Base-by-base conservation (phyloP, 1,140 invertebrate species). In the Dolichoris vasculosae region DNA sequence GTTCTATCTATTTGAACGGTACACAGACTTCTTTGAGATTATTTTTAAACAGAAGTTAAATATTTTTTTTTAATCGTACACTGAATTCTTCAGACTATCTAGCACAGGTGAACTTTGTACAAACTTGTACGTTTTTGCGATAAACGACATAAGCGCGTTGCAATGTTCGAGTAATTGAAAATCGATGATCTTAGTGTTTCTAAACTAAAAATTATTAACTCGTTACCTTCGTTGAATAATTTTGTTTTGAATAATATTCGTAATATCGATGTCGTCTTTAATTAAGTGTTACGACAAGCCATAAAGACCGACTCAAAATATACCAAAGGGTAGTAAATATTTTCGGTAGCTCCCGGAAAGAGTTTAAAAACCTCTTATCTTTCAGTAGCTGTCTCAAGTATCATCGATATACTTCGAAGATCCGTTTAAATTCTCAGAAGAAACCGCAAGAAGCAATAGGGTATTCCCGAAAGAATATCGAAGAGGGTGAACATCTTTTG, bases 381-480 rank as follows among this genome's bases (percentile, higher is more conserved):
- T 87, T 63, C 82, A 86, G 77, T 82, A n/a, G 85, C 83, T 81
- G 87, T 83, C 86, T 89, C 88, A 86, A 90, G 89, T 90, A 91
- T 89, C 91, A 89, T 88, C 89, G 90, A 91, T 90, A 88, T 86
- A 87, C 90, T 88, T 88, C 77, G 88, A 55, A 88, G 87, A 88
- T 89, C 83, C 85, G 86, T 88, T 90, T 86, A 87, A 88, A 88
- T 88, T 88, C 77, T 80, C 77, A 43, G 67, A 46, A 88, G 71
- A 35, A 71, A 71, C 35, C 51, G 30, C 55, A 48, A 75, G 67
- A 38, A 55, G 75, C 83, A 3, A 35, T 17, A 71, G 32, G 76
- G 63, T 85, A 85, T 80, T 63, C 83, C 84, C 78, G 51, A 81
- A 85, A 85, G 84, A 85, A 85, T 85, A 85, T 77, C 84, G 26